phyloP scores from a whole-genome alignment of 2,888 invertebrate genomes.

The Clostera curtula region DNA sequence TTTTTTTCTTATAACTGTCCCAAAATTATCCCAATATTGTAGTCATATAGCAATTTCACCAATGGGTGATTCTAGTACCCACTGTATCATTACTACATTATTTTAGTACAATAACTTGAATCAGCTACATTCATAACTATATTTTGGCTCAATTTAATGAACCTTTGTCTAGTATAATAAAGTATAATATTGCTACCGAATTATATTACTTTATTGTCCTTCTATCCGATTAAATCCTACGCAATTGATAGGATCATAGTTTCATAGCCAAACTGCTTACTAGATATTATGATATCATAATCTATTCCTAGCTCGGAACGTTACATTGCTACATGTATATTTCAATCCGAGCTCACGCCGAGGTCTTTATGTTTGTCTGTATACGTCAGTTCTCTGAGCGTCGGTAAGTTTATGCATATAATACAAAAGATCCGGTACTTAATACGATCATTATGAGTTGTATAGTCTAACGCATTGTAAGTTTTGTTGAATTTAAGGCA shows the following conservation, averaged over 20 bases:
- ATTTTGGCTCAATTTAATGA: too few relatives aligned
- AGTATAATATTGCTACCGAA: too few relatives aligned
- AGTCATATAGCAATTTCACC: too few relatives aligned
- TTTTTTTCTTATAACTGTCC: too few relatives aligned
- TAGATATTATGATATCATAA: constrained; percentile 59
- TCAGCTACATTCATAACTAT: too few relatives aligned
- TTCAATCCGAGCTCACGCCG: constrained; percentile 43
- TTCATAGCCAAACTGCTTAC: constrained; percentile 39
- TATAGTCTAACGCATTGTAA: too few relatives aligned
- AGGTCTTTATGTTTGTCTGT: constrained; percentile 44
- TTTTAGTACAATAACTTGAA: too few relatives aligned
- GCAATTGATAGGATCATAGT: constrained; percentile 30
- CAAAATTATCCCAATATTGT: too few relatives aligned
- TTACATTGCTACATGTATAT: constrained; percentile 40
- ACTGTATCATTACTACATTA: too few relatives aligned
- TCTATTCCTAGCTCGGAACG: constrained; percentile 58
- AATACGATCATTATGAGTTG: constrained; percentile 45
- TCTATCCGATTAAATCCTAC: constrained; percentile 17
- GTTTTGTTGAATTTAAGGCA: too few relatives aligned
- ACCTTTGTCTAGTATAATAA: too few relatives aligned
- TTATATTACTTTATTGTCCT: constrained; percentile 1
- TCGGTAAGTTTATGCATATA: constrained; percentile 39
- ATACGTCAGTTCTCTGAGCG: constrained; percentile 37
- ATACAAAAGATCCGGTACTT: constrained; percentile 30
- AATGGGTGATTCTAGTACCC: too few relatives aligned